These are phyloP conservation scores for Daubentonia madagascariensis DNA, from an alignment of 2,113 vertebrate species.

Conservation along the genomic window DNA sequence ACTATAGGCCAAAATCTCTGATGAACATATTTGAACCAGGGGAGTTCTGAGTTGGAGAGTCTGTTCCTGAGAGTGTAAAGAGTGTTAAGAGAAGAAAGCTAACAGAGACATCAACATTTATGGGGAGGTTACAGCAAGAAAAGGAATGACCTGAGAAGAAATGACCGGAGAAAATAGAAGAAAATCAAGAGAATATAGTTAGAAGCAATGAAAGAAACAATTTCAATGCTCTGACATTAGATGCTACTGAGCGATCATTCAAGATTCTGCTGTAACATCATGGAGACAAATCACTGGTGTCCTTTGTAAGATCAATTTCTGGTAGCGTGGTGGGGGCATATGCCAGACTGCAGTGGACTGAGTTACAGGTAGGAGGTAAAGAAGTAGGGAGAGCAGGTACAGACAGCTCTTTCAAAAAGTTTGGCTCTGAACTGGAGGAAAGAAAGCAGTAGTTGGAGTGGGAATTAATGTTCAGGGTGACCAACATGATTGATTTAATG, in stretches of 20 bases:
- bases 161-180: not conserved
- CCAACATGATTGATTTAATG: not conserved
- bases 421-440: not conserved
- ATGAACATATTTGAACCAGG: not conserved
- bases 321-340: not conserved
- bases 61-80: not conserved
- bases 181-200: not conserved
- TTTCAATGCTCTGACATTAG: not conserved
- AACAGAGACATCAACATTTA: not conserved
- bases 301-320: not conserved
- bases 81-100: not conserved
- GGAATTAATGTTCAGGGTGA: not conserved
- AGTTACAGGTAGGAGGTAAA: not conserved
- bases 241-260: not conserved
- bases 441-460: not conserved
- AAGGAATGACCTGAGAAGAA: not conserved
- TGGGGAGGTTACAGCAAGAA: not conserved
- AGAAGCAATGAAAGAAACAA: not conserved
- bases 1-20: too few species aligned
- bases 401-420: not conserved
- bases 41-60: slow-evolving; percentile 19
- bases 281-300: not conserved
- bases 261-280: not conserved
- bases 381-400: not conserved
- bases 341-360: not conserved